Conservation (phyloP, 2,113 vertebrate species). For the Gulo gulo region DNA sequence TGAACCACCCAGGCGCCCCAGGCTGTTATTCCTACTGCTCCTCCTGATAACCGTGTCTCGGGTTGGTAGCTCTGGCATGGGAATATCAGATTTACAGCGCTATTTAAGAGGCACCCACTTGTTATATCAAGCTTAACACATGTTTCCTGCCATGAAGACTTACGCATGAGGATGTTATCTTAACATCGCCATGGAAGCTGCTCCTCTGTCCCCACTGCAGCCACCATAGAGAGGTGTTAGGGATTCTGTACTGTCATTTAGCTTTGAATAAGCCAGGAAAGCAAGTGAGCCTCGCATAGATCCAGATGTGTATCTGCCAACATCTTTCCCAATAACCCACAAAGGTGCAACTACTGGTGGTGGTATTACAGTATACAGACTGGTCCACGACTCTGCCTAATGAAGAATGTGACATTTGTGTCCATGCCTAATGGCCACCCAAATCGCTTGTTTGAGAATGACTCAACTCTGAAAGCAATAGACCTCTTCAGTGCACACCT, state of each 20-base stretch:
- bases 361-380: neutral
- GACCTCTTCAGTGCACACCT: neutral
- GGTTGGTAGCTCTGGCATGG: neutral
- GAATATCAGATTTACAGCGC: neutral
- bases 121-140: neutral
- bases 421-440: neutral
- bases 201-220: neutral
- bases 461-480: neutral
- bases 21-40: neutral
- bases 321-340: neutral
- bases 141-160: neutral
- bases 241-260: neutral
- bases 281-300: neutral
- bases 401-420: neutral
- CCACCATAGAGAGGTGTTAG: neutral
- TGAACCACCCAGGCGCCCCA: too few relatives aligned
- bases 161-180: neutral
- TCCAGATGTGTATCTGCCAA: neutral
- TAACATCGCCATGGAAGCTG: neutral
- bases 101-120: neutral
- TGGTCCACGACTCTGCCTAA: neutral
- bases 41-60: neutral
- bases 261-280: neutral
- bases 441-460: neutral
- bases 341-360: neutral